A percentile compares a stretch with the other conserved stretches of the same genome.
These are phyloP conservation scores for Drosophila azteca DNA, from an alignment of 1,140 invertebrate species.

Conservation along the genomic window DNA sequence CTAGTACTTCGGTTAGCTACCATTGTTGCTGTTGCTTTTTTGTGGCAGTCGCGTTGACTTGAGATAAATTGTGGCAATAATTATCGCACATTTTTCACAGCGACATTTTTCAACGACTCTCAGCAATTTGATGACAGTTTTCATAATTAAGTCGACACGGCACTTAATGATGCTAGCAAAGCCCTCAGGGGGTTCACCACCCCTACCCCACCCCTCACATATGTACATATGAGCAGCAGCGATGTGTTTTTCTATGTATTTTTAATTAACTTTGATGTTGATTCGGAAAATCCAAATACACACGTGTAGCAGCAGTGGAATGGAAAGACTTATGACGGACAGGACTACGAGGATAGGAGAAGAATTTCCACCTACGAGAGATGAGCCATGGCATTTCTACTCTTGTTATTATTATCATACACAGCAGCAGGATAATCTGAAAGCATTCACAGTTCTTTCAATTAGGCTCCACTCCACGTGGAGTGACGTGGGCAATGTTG, in stretches of 20 bases:
- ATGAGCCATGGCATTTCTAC: neutral
- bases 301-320: no score
- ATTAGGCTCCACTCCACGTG: no score
- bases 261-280: slow-evolving; percentile 75
- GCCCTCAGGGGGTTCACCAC: slow-evolving; percentile 3
- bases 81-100: slow-evolving; percentile 74
- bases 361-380: no score
- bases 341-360: no score
- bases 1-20: no score
- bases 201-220: neutral
- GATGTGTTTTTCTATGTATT: slow-evolving; percentile 47
- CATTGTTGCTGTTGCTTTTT: neutral
- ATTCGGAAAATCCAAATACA: slow-evolving; percentile 21
- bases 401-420: no score
- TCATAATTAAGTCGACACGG: slow-evolving; percentile 70
- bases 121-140: slow-evolving; percentile 62
- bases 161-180: slow-evolving; percentile 38
- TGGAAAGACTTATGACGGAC: no score
- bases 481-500: no score
- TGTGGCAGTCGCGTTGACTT: slow-evolving; percentile 18
- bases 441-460: no score
- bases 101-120: slow-evolving; percentile 68
- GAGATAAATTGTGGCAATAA: slow-evolving; percentile 74
- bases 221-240: slow-evolving; percentile 45
- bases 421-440: no score